Conservation (phyloP, 1,140 invertebrate species). For the Luehdorfia chinensis region DNA sequence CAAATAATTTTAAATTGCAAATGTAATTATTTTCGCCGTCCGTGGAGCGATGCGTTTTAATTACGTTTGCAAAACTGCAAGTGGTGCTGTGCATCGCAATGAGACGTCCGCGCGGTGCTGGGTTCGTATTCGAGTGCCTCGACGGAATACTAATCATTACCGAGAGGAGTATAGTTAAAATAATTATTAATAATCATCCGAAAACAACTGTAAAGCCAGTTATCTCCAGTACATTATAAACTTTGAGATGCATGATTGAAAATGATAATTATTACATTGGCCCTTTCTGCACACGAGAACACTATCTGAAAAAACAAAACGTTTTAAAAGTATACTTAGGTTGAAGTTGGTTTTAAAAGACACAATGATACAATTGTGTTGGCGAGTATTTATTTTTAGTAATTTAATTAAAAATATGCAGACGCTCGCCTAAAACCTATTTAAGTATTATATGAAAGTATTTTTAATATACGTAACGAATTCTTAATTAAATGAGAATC, state of each 20-base stretch:
- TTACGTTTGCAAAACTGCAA: conserved; percentile 14
- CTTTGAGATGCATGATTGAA: conserved; percentile 8
- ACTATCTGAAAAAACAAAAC: background rate
- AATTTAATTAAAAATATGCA: too few species aligned
- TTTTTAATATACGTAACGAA: too few species aligned
- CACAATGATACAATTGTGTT: too few species aligned
- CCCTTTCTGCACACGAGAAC: background rate
- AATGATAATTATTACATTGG: conserved; percentile 8
- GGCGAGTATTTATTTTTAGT: too few species aligned
- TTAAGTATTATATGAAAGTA: too few species aligned
- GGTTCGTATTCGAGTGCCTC: background rate
- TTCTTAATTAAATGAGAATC: too few species aligned
- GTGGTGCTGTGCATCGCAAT: conserved; percentile 7
- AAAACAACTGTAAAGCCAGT: conserved; percentile 2
- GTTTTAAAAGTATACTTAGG: background rate
- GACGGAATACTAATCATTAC: conserved; percentile 7
- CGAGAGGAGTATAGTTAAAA: conserved; percentile 1
- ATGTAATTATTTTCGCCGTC: conserved; percentile 23
- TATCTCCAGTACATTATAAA: conserved; percentile 10
- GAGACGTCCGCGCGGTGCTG: background rate
- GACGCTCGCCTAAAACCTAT: too few species aligned
- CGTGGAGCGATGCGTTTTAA: conserved; percentile 15
- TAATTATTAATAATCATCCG: conserved; percentile 17
- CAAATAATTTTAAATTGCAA: conserved; percentile 30
- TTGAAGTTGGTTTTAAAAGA: too few species aligned